Conservation (phyloP, 2,888 invertebrate species). For the Andrena praecox region DNA sequence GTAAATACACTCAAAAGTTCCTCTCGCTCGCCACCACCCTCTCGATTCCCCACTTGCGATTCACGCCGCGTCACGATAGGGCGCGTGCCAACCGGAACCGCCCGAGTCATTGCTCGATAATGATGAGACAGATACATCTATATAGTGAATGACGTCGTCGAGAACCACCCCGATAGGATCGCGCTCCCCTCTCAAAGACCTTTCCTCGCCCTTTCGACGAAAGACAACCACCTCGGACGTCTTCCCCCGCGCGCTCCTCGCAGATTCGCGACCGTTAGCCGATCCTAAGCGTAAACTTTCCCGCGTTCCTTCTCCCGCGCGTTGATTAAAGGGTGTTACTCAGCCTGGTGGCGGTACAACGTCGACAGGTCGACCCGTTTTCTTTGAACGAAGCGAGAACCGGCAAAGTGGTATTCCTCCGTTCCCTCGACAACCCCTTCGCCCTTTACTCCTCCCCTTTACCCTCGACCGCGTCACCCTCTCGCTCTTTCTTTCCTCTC, state of each 20-base stretch:
- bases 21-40: background rate
- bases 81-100: background rate
- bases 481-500: slow-evolving; percentile 23
- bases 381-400: slow-evolving; percentile 51
- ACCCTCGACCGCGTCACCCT: slow-evolving; percentile 22
- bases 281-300: slow-evolving; percentile 44
- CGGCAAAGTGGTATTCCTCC: slow-evolving; percentile 56
- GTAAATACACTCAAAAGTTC: background rate
- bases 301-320: slow-evolving; percentile 17
- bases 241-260: background rate
- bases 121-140: background rate
- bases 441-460: background rate
- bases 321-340: slow-evolving; percentile 67
- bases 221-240: too few relatives aligned
- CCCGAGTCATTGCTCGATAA: slow-evolving; percentile 9
- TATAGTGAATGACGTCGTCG: background rate
- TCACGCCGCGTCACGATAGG: background rate
- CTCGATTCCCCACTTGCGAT: background rate
- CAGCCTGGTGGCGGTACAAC: slow-evolving; percentile 45
- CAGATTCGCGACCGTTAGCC: background rate
- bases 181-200: too few relatives aligned
- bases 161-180: too few relatives aligned
- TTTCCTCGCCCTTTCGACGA: too few relatives aligned
- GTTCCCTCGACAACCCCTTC: slow-evolving; percentile 25
- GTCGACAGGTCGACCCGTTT: slow-evolving; percentile 56